Percentiles rank a stretch among this genome's conserved stretches.
These are phyloP conservation scores for Dromococcyx pavoninus DNA, from an alignment of 2,797 vertebrate species.

Conservation along the genomic window DNA sequence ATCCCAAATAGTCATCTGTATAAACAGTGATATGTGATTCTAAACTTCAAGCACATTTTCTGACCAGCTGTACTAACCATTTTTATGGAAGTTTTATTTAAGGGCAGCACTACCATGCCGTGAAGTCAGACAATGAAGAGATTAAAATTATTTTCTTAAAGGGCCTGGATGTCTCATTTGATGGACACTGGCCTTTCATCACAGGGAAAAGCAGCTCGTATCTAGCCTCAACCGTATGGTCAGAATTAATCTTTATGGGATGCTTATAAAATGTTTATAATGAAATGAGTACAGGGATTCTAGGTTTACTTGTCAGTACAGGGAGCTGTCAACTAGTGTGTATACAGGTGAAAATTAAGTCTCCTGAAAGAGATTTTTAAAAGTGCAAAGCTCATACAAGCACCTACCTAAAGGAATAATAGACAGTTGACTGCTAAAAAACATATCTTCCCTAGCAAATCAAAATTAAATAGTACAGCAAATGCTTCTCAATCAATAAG, in stretches of 20 bases:
- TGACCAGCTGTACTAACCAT: slow-evolving; percentile 90
- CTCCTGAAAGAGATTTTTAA: background rate
- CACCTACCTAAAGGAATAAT: slow-evolving; percentile 15
- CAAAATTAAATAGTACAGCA: slow-evolving; percentile 7
- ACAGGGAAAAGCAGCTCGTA: background rate
- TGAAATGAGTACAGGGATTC: background rate
- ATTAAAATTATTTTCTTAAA: slow-evolving; percentile 56
- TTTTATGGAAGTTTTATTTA: slow-evolving; percentile 79
- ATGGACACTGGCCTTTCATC: slow-evolving; percentile 38
- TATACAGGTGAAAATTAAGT: slow-evolving; percentile 29
- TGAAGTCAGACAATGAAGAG: slow-evolving; percentile 65
- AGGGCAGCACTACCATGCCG: slow-evolving; percentile 56
- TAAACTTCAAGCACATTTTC: slow-evolving; percentile 90
- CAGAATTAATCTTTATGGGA: slow-evolving; percentile 27
- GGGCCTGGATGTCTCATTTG: slow-evolving; percentile 52
- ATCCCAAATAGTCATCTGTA: slow-evolving; percentile 89
- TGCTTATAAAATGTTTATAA: slow-evolving; percentile 18
- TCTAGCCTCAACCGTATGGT: background rate
- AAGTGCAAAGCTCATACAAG: background rate
- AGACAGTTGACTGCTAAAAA: slow-evolving; percentile 14
- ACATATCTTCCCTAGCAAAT: background rate
- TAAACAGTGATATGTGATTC: slow-evolving; percentile 92
- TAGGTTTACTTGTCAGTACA: slow-evolving; percentile 12
- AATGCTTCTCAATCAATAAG: slow-evolving; percentile 5
- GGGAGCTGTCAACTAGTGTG: background rate